A percentile compares a stretch with the other conserved stretches of the same genome.
Evolutionary conservation across 1,140 invertebrate species (phyloP).

Genomic region (Sitobion miscanthi): DNA sequence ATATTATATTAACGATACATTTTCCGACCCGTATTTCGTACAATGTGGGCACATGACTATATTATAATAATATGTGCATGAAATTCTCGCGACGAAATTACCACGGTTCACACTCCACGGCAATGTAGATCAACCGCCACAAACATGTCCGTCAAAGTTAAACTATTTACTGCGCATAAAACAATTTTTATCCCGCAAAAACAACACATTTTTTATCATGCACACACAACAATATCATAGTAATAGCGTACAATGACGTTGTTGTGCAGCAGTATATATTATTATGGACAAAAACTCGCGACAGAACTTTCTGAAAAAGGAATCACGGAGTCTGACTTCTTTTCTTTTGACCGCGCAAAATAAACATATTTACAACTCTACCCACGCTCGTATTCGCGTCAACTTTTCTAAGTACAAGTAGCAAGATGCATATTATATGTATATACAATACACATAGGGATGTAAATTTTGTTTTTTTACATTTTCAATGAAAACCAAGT

Average conservation of each 20-base stretch:
- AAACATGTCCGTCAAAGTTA: background rate
- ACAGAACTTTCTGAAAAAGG: background rate
- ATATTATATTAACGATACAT: background rate
- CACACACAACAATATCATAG: background rate
- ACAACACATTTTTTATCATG: background rate
- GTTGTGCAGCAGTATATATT: background rate
- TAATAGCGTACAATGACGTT: background rate
- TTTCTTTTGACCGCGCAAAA: background rate
- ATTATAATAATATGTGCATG: background rate
- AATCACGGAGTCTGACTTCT: background rate
- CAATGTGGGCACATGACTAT: background rate
- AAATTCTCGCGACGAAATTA: background rate
- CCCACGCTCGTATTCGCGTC: background rate
- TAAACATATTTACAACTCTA: background rate
- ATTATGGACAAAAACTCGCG: background rate
- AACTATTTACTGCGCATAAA: background rate
- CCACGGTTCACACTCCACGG: background rate
- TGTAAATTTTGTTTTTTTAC: background rate
- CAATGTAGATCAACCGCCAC: background rate
- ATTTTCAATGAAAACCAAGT: background rate
- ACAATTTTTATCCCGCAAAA: background rate
- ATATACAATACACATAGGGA: background rate
- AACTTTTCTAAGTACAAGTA: background rate
- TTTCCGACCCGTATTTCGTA: background rate
- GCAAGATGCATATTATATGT: background rate